phyloP scores from a whole-genome alignment of 2,113 vertebrate species.

The crab-eating macaque (Macaca fascicularis) region DNA sequence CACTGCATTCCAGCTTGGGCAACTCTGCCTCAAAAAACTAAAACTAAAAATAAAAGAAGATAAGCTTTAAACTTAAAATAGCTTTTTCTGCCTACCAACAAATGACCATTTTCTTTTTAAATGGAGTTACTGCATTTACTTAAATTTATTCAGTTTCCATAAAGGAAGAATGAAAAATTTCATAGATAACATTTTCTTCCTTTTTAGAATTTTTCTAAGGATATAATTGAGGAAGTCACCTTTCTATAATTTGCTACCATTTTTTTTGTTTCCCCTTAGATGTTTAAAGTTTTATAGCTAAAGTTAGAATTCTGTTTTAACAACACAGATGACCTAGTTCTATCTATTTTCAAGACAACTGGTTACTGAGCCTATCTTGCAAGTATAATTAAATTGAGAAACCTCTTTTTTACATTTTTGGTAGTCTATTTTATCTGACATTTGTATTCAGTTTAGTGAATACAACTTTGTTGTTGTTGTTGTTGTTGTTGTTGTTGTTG shows the following conservation, averaged over 20 bases:
- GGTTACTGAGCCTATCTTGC: neutral
- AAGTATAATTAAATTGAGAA: constrained; percentile 25
- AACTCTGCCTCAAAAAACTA: no score
- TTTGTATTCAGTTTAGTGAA: neutral
- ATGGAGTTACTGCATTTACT: neutral
- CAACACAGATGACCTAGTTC: neutral
- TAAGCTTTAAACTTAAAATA: constrained; percentile 9
- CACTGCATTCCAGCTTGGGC: no score
- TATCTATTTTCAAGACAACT: constrained; percentile 11
- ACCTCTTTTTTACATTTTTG: neutral
- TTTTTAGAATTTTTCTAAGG: neutral
- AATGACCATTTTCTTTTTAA: neutral
- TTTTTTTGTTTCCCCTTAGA: neutral
- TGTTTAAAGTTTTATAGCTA: constrained; percentile 21
- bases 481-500: neutral
- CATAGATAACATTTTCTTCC: neutral
- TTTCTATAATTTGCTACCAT: constrained; percentile 19
- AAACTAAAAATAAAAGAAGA: no score
- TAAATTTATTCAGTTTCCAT: constrained; percentile 16
- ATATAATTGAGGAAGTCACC: neutral
- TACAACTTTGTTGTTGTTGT: neutral
- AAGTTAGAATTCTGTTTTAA: constrained; percentile 50
- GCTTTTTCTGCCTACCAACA: neutral
- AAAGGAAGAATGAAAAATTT: constrained; percentile 39
- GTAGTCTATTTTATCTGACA: neutral